These are phyloP conservation scores for Tridacna crocea DNA, from an alignment of 2,888 invertebrate species.

Conservation along the genomic window DNA sequence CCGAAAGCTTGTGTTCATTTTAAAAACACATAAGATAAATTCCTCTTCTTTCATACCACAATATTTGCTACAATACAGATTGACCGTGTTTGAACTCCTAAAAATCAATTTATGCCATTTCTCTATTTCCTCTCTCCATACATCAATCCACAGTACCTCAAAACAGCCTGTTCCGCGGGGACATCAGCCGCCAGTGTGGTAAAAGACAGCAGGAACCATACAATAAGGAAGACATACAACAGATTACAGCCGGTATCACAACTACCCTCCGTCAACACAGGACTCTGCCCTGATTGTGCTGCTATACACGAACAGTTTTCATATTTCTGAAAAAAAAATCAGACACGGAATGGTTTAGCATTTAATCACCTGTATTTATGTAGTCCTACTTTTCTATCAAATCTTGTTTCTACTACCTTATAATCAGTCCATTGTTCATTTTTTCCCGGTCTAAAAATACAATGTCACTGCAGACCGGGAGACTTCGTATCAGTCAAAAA, in stretches of 20 bases:
- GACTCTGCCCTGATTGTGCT: neutral
- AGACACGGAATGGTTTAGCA: neutral
- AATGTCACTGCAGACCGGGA: too few relatives aligned
- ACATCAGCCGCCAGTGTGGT: slow-evolving; percentile 72
- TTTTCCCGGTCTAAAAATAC: too few relatives aligned
- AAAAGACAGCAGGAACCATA: slow-evolving; percentile 70
- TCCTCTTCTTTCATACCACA: too few relatives aligned
- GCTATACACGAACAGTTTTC: slow-evolving; percentile 70
- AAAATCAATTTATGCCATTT: too few relatives aligned
- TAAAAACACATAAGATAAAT: too few relatives aligned
- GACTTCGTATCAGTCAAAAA: neutral
- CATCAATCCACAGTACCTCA: slow-evolving; percentile 64
- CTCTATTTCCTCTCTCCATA: too few relatives aligned
- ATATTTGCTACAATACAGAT: too few relatives aligned
- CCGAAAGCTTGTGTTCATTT: too few relatives aligned
- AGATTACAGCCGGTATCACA: slow-evolving; percentile 62
- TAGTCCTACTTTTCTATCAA: too few relatives aligned
- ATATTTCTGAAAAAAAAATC: slow-evolving; percentile 32
- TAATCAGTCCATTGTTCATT: too few relatives aligned
- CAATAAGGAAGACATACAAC: slow-evolving; percentile 69
- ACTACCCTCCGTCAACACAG: slow-evolving; percentile 25
- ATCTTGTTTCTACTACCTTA: too few relatives aligned
- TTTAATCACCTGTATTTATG: neutral
- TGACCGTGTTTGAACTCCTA: too few relatives aligned
- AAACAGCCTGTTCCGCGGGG: slow-evolving; percentile 73